Conservation (phyloP, 2,113 vertebrate genomes). For the Pangasianodon hypophthalmus region DNA sequence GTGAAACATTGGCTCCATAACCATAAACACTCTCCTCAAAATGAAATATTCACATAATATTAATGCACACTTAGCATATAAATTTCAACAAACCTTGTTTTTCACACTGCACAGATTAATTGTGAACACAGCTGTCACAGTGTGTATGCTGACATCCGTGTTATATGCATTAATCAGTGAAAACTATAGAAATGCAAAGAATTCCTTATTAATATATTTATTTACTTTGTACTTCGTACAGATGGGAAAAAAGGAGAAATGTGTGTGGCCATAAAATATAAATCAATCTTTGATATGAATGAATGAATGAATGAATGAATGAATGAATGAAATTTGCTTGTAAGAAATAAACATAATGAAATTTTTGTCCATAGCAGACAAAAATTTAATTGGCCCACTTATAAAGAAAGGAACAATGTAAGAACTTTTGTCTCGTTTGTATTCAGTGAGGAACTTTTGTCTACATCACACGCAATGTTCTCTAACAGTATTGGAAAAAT, state of each 20-base stretch:
- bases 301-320: not conserved
- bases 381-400: not conserved
- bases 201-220: not conserved
- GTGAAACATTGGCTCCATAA: constrained; percentile 6
- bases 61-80: not conserved
- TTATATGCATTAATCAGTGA: not conserved
- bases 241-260: not conserved
- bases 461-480: not conserved
- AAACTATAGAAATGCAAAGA: not conserved
- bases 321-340: not conserved
- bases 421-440: not conserved
- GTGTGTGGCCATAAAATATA: not conserved
- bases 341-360: not conserved
- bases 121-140: not conserved
- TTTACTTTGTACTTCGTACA: not conserved
- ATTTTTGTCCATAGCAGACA: not conserved
- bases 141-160: not conserved
- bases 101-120: not conserved
- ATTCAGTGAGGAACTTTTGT: not conserved
- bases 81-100: not conserved
- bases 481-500: not conserved
- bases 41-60: constrained; percentile 5
- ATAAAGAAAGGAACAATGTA: not conserved
- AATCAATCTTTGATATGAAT: not conserved
- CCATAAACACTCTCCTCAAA: not conserved